These are phyloP conservation scores for Mythimna vitellina DNA, from an alignment of 2,888 invertebrate species.

Conservation along the genomic window DNA sequence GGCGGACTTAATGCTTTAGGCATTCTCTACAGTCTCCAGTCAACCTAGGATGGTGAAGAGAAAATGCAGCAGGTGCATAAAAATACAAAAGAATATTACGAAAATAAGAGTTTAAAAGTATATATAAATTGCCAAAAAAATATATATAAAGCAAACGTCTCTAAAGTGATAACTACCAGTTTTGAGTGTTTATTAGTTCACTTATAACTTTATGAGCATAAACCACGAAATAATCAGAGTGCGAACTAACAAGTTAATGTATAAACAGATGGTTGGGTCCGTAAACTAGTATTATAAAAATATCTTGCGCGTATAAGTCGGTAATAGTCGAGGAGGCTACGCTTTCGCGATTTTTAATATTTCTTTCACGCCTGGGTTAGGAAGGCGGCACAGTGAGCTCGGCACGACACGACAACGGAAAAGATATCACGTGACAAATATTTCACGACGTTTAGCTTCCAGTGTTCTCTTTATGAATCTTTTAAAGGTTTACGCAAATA, in stretches of 20 bases:
- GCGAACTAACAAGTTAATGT: conserved; percentile 42
- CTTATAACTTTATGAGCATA: conserved; percentile 32
- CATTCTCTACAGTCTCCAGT: no score
- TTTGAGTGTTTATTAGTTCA: conserved; percentile 28
- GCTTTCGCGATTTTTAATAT: conserved; percentile 76
- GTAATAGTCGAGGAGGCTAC: conserved; percentile 64
- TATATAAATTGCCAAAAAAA: conserved; percentile 4
- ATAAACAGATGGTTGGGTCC: conserved; percentile 41
- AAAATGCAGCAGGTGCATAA: no score
- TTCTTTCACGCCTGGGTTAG: conserved; percentile 66
- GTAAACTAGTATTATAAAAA: conserved; percentile 56
- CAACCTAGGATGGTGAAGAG: no score
- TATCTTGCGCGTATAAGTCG: conserved; percentile 51
- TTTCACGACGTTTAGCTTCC: conserved; percentile 18
- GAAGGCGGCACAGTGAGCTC: conserved; percentile 35
- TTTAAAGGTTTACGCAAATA: conserved; percentile 16
- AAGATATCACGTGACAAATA: conserved; percentile 27
- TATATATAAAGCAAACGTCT: not conserved
- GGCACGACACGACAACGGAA: conserved; percentile 14
- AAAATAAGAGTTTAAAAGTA: no score
- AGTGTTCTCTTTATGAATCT: not conserved
- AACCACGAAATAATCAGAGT: conserved; percentile 49
- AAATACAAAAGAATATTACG: no score
- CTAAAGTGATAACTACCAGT: conserved; percentile 14
- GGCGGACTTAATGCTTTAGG: no score